Conservation (phyloP, 2,797 vertebrate species). For the Craterocephalus amniculus region DNA sequence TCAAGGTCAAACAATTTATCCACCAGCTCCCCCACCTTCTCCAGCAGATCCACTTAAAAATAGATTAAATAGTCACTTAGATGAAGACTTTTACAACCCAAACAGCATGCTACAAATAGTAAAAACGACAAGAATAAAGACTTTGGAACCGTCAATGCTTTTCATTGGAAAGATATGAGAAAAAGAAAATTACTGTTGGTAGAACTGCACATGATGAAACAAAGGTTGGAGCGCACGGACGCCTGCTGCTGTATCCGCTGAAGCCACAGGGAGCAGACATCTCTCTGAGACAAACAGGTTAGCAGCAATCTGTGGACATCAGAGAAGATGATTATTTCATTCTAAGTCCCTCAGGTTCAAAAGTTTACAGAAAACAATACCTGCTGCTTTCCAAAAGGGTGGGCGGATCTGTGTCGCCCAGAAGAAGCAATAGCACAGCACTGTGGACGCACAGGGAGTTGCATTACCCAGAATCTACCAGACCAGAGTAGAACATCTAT, state of each 20-base stretch:
- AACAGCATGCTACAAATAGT: not conserved
- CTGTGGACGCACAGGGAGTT: constrained; percentile 74
- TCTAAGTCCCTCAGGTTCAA: not conserved
- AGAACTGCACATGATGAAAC: constrained; percentile 97
- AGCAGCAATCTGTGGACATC: constrained; percentile 87
- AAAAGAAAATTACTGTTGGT: constrained; percentile 86
- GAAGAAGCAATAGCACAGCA: constrained; percentile 88
- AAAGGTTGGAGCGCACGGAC: constrained; percentile 85
- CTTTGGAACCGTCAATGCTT: not conserved
- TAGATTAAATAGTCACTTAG: not conserved
- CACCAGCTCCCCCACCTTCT: constrained; percentile 94
- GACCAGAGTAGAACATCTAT: not conserved
- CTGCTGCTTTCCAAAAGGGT: constrained; percentile 95
- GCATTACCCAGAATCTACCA: not conserved
- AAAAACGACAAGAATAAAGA: not conserved
- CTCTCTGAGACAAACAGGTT: constrained; percentile 91
- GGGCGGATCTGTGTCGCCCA: constrained; percentile 92
- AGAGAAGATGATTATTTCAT: constrained; percentile 26
- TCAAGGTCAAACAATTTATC: constrained; percentile 96
- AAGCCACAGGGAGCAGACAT: constrained; percentile 89
- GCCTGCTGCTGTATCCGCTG: constrained; percentile 86
- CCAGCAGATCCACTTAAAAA: constrained; percentile 88
- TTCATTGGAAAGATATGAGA: constrained; percentile 1
- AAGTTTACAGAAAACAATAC: constrained; percentile 66
- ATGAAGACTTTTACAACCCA: constrained; percentile 17